These are phyloP conservation scores for Acanthoscelides obtectus DNA, from an alignment of 2,888 invertebrate species.

Conservation along the genomic window DNA sequence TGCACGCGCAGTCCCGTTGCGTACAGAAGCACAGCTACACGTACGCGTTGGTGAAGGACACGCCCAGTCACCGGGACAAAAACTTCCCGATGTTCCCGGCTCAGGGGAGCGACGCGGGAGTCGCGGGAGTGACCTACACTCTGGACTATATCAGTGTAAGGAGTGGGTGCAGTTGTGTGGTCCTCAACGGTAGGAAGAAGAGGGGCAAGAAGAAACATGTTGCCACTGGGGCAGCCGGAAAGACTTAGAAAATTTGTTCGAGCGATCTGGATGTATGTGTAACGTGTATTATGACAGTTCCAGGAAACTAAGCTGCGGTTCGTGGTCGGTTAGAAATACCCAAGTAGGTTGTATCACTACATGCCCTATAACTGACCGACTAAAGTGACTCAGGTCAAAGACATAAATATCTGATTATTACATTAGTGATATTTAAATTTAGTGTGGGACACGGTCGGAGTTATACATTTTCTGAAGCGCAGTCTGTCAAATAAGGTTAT, in stretches of 20 bases:
- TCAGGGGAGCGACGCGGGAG: slow-evolving; percentile 29
- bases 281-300: not conserved
- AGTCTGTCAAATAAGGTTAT: too few relatives aligned
- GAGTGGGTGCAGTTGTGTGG: slow-evolving; percentile 80
- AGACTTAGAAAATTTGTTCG: not conserved
- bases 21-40: slow-evolving; percentile 79
- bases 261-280: not conserved
- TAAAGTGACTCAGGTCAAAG: too few relatives aligned
- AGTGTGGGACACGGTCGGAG: too few relatives aligned
- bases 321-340: too few relatives aligned
- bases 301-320: not conserved
- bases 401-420: too few relatives aligned
- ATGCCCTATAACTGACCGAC: too few relatives aligned
- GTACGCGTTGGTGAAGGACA: slow-evolving; percentile 74
- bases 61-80: slow-evolving; percentile 43
- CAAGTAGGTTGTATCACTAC: too few relatives aligned
- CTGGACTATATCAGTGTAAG: slow-evolving; percentile 79
- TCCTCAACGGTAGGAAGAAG: slow-evolving; percentile 44
- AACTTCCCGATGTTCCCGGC: slow-evolving; percentile 49
- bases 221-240: not conserved
- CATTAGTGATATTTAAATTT: too few relatives aligned
- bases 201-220: not conserved
- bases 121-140: slow-evolving; percentile 55
- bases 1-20: slow-evolving; percentile 71
- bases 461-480: too few relatives aligned